Percentiles rank a stretch among this genome's conserved stretches.
Evolutionary conservation across 2,113 vertebrate genomes (phyloP).

Genomic region (Aptenodytes forsteri): DNA sequence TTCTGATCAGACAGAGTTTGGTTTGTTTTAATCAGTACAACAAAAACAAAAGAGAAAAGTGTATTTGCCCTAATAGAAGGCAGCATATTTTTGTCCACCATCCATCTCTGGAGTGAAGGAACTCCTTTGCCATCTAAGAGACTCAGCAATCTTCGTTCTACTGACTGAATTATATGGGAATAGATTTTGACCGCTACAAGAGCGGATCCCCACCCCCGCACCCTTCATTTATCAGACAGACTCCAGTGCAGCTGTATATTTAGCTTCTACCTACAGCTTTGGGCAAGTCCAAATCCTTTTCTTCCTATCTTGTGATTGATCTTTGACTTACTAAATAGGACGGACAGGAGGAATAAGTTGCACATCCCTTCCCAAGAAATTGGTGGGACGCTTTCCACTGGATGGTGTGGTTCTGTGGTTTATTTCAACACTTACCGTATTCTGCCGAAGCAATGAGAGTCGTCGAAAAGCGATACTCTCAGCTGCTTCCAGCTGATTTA

Average conservation of each 20-base stretch:
- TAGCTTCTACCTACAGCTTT: not conserved
- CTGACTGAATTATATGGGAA: not conserved
- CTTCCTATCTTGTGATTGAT: not conserved
- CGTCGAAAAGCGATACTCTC: constrained; percentile 88
- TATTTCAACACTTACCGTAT: constrained; percentile 76
- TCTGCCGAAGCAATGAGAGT: constrained; percentile 88
- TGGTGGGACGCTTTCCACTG: not conserved
- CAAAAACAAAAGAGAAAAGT: not conserved
- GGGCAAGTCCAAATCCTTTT: not conserved
- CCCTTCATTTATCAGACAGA: not conserved
- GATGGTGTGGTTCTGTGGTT: not conserved
- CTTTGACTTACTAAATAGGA: not conserved
- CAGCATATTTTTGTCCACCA: not conserved
- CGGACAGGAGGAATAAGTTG: not conserved
- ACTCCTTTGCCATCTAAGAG: not conserved
- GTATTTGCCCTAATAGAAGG: not conserved
- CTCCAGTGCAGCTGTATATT: not conserved
- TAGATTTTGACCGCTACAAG: not conserved
- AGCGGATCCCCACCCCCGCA: not conserved
- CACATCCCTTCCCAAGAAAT: not conserved
- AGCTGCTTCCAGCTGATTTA: constrained; percentile 91
- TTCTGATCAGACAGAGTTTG: not conserved
- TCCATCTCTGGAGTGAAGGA: not conserved
- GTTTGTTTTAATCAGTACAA: not conserved
- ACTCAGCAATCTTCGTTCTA: not conserved